Conservation (phyloP, 2,113 vertebrate species). For the Barnardius zonarius region DNA sequence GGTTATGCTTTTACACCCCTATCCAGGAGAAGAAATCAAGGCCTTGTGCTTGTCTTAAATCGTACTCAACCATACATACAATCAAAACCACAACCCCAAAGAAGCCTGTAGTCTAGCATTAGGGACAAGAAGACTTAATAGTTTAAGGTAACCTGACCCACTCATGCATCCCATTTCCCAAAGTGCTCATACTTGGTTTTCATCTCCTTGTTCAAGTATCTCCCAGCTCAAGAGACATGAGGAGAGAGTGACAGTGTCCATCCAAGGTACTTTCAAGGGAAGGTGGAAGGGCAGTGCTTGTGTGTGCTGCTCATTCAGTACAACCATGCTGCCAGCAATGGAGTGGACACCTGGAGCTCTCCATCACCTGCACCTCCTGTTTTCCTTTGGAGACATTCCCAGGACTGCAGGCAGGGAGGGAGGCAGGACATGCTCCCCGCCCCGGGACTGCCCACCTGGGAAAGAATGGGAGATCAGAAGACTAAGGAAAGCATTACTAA, state of each 20-base stretch:
- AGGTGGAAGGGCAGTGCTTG: neutral
- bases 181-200: neutral
- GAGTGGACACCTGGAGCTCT: neutral
- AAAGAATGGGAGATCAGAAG: neutral
- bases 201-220: neutral
- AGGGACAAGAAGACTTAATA: neutral
- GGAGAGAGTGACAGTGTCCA: neutral
- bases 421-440: neutral
- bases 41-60: neutral
- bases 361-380: neutral
- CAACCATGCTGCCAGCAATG: accelerated
- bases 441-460: neutral
- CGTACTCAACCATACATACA: neutral
- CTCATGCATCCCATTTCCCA: neutral
- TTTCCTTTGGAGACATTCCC: neutral
- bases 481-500: neutral
- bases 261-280: accelerated
- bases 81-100: neutral
- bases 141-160: neutral
- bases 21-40: neutral
- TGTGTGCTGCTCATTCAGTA: neutral
- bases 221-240: neutral
- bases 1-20: neutral
- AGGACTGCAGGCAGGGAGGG: neutral
- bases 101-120: neutral